Evolutionary conservation across 2,113 vertebrate species (phyloP), one percentile per base, ranked within the genome.

Genomic region (Todiramphus saurophagus): DNA sequence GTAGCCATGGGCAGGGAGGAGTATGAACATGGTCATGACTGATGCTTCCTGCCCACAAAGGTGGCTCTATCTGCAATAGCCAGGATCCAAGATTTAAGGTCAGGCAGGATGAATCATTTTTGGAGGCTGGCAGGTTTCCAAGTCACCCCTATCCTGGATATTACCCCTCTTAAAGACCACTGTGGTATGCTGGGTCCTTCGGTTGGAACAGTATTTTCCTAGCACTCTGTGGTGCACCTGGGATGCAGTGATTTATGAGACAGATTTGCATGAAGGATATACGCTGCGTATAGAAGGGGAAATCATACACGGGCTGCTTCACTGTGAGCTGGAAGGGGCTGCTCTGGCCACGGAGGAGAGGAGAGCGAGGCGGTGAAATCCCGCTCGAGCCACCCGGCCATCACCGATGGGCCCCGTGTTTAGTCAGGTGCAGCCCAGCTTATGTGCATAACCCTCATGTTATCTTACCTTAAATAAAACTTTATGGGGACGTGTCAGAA

Each of bases 31-130:
- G n/a, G 18, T 16, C 27, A 1, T 91, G 96, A 93, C 55, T 82
- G 96, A 96, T 37, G 30, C 93, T 97, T 96, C 97, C 97, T 97
- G 95, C 83, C 89, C 82, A 50, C 43, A 16, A 87, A 95, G 87
- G 90, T 41, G 5, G 21, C 88, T 88, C 95, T 41, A 30, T 73
- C 96, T 90, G 70, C 43, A 76, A 79, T 11, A 97, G 85, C 90
- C 81, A 3, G 63, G 67, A 87, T 13, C 83, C 46, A 86, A 83
- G 89, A 89, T 82, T 90, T 87, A 87, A 96, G 89, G 87, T 89
- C 66, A 14, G 9, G 64, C 68, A 30, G 23, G 94, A 96, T 80
- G 92, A 78, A 77, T 89, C 24, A 60, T 87, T 96, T 83, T 83
- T 12, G n/a, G 91, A 89, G 89, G 25, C 88, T 95, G 97, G 64